Evolutionary conservation across 2,888 invertebrate species (phyloP).

Genomic region (Hybos culiciformis): DNA sequence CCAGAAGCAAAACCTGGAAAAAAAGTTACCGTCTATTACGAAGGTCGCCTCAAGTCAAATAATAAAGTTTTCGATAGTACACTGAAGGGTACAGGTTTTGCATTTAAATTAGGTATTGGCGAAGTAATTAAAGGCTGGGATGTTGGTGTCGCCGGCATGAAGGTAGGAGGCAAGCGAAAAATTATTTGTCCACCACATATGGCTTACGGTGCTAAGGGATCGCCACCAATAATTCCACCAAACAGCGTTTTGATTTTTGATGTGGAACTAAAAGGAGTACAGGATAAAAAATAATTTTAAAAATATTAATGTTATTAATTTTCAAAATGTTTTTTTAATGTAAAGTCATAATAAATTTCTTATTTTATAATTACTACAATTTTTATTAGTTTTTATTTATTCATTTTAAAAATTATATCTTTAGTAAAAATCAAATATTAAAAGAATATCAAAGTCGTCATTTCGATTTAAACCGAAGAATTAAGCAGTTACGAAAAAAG

Average conservation of each 20-base stretch:
- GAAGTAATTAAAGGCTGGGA: conserved; percentile 91
- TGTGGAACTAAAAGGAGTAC: conserved; percentile 76
- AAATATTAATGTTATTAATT: no score
- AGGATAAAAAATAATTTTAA: no score
- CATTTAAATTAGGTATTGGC: conserved; percentile 67
- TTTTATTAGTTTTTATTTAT: no score
- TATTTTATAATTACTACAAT: no score
- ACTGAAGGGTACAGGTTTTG: conserved; percentile 65
- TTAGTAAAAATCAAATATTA: no score
- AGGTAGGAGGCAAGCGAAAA: conserved; percentile 80
- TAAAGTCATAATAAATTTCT: no score
- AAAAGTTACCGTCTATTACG: conserved; percentile 66
- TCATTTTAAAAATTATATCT: no score
- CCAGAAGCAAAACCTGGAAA: conserved; percentile 64
- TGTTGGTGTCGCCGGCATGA: conserved; percentile 80
- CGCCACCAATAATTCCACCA: conserved; percentile 74
- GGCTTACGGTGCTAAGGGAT: conserved; percentile 68
- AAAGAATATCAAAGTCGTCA: no score
- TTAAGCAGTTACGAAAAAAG: no score
- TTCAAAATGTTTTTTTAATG: no score
- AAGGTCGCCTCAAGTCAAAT: conserved; percentile 65
- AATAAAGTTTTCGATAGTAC: conserved; percentile 78
- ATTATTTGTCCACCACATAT: conserved; percentile 70
- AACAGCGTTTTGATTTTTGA: conserved; percentile 80
- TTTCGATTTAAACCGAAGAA: no score